Conservation (phyloP, 2,888 invertebrate species). For the Troides oblongomaculatus region DNA sequence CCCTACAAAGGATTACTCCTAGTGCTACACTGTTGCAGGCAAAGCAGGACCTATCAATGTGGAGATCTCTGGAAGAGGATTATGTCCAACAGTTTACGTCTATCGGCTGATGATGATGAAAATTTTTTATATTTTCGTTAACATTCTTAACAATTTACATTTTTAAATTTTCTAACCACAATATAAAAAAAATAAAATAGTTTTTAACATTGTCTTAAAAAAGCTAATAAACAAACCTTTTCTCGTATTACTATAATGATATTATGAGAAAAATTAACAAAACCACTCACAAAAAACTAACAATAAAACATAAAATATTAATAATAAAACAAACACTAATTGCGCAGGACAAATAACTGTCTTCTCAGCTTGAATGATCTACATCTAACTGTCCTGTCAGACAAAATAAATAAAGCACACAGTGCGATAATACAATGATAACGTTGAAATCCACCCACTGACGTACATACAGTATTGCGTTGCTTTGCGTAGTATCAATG, state of each 20-base stretch:
- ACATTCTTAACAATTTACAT: background rate
- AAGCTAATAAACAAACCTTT: background rate
- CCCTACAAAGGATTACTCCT: too few relatives aligned
- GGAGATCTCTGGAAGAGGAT: too few relatives aligned
- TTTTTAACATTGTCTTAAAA: background rate
- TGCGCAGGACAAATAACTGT: background rate
- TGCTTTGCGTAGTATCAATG: constrained; percentile 39
- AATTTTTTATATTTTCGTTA: too few relatives aligned
- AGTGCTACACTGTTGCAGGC: too few relatives aligned
- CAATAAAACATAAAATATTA: background rate
- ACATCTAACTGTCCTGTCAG: constrained; percentile 21
- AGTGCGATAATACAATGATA: constrained; percentile 52
- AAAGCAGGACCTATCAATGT: too few relatives aligned
- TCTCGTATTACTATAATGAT: background rate
- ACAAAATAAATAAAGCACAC: constrained; percentile 29
- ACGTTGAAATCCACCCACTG: constrained; percentile 66
- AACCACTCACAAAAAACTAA: background rate
- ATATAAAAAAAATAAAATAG: background rate
- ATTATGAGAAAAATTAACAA: background rate
- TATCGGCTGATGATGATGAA: too few relatives aligned
- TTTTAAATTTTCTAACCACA: background rate
- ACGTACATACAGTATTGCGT: constrained; percentile 44
- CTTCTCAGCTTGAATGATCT: constrained; percentile 7
- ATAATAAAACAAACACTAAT: constrained; percentile 1
- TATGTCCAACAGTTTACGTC: too few relatives aligned